Base-by-base conservation (phyloP, 1,140 invertebrate species). In the Asbolus verrucosus region DNA sequence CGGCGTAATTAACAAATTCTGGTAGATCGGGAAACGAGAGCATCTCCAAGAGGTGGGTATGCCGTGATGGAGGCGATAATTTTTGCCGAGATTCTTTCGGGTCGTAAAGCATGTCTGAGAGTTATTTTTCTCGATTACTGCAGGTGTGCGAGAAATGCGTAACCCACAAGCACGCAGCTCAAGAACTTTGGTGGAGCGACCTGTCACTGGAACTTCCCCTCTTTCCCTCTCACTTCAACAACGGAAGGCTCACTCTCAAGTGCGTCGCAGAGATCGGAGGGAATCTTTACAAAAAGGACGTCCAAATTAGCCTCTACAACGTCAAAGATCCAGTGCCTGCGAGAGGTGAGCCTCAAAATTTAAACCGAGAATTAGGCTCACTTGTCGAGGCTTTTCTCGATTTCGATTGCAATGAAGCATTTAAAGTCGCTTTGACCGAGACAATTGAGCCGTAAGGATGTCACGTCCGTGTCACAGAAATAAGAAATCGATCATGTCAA, bases 321-420 rank as follows among this genome's bases (percentile, higher is more conserved):
- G 81, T 82, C 75, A 83, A 81, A 73, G 85, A 87, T 81, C 86
- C 85, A 43, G 81, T 87, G 72, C 85, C 86, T 9, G 86, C 84
- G 33, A 79, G 85, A 85, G 86, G 86, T 87, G 81, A 83, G 82
- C 74, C 19, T 1, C 6, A 19, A 46, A 19, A 41, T 9, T 11
- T 41, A 41, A 43, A 43, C 18, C 8, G 9, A 6, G 41, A 11
- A n/a, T n/a, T n/a, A n/a, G n/a, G n/a, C n/a, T n/a, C n/a, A n/a
- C n/a, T n/a, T n/a, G n/a, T n/a, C n/a, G n/a, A n/a, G n/a, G n/a
- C n/a, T n/a, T n/a, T n/a, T n/a, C n/a, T n/a, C n/a, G n/a, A n/a
- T n/a, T n/a, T n/a, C n/a, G n/a, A n/a, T n/a, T n/a, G n/a, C n/a
- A n/a, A n/a, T n/a, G n/a, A n/a, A n/a, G n/a, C n/a, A n/a, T n/a